Evolutionary conservation across 2,888 invertebrate species (phyloP).

Genomic region (Hirudinaria manillensis): DNA sequence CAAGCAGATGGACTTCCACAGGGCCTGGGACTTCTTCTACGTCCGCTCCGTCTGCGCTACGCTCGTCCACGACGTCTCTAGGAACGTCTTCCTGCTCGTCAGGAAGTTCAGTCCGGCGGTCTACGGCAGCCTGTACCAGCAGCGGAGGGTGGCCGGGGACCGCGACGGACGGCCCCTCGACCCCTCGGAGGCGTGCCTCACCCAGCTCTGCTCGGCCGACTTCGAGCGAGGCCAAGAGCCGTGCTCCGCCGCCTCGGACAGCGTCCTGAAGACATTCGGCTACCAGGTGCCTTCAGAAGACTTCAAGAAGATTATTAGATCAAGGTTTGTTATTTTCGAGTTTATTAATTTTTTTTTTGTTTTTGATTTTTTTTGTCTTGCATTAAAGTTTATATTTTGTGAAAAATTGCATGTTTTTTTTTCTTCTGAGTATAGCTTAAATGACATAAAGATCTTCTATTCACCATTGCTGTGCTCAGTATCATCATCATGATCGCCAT

Average conservation of each 20-base stretch:
- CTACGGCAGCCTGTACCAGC: conserved; percentile 12
- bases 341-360: conserved; percentile 7
- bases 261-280: not conserved
- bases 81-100: conserved; percentile 74
- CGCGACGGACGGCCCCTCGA: not conserved
- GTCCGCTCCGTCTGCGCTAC: conserved; percentile 57
- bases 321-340: conserved; percentile 11
- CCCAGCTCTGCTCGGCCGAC: not conserved
- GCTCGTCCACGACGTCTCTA: conserved; percentile 70
- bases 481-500: not conserved
- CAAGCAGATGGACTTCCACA: conserved; percentile 21
- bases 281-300: not conserved
- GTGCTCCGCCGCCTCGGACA: not conserved
- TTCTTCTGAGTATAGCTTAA: too few relatives aligned
- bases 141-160: not conserved
- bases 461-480: not conserved
- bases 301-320: conserved; percentile 21
- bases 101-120: conserved; percentile 76
- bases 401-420: not conserved
- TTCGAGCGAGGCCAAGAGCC: not conserved
- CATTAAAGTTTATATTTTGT: conserved; percentile 10
- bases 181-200: not conserved
- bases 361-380: not conserved
- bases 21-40: conserved; percentile 23
- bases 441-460: not conserved